phyloP scores from a whole-genome alignment of 2,113 vertebrate genomes.

The Noctilio leporinus region DNA sequence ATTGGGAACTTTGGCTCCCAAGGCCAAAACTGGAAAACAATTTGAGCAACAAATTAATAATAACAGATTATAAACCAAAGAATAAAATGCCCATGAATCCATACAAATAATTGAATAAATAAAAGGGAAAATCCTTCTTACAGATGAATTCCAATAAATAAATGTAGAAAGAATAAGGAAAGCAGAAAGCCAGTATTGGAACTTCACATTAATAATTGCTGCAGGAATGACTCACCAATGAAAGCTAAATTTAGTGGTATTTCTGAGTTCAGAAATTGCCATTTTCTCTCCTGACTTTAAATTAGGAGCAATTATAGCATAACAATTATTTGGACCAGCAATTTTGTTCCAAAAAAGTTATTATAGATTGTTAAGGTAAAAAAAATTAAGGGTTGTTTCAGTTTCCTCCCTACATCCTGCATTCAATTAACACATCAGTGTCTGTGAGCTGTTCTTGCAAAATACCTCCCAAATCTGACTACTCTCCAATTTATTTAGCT shows the following conservation, averaged over 20 bases:
- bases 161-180: background rate
- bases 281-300: background rate
- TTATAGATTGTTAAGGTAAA: background rate
- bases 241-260: background rate
- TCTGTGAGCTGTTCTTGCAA: background rate
- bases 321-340: background rate
- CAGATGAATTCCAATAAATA: conserved; percentile 5
- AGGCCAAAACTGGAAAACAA: background rate
- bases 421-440: background rate
- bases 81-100: background rate
- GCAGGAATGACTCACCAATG: background rate
- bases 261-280: background rate
- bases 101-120: background rate
- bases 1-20: background rate
- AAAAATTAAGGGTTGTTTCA: background rate
- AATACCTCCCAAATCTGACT: background rate
- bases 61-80: conserved; percentile 1
- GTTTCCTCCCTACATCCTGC: background rate
- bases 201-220: background rate
- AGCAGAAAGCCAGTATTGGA: background rate
- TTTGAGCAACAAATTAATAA: background rate
- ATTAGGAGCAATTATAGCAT: background rate
- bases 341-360: background rate
- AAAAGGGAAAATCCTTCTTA: background rate
- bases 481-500: background rate